Evolutionary conservation across 2,113 vertebrate species (phyloP).

Genomic region (Hippocampus barbouri): DNA sequence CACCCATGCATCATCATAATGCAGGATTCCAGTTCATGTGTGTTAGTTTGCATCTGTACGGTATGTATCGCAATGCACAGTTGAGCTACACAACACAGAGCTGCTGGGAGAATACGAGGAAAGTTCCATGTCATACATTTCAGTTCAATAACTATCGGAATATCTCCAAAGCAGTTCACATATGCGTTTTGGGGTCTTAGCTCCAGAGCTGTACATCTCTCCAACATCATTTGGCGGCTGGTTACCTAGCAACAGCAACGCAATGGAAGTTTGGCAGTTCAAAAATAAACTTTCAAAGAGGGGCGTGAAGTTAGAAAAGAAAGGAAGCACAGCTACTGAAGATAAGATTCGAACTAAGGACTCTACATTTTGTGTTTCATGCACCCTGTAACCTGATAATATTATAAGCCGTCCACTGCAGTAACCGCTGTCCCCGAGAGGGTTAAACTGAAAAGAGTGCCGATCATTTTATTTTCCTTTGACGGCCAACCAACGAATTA

Average conservation of each 20-base stretch:
- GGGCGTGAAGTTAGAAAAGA: constrained; percentile 46
- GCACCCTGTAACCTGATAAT: too few species aligned
- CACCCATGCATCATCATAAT: constrained; percentile 13
- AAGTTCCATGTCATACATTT: not conserved
- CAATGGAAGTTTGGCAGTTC: constrained; percentile 65
- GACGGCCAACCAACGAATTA: not conserved
- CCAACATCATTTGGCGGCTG: constrained; percentile 57
- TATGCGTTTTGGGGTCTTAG: constrained; percentile 11
- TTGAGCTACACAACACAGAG: constrained; percentile 1
- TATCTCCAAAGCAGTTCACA: not conserved
- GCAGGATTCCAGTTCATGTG: not conserved
- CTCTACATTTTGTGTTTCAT: too few species aligned
- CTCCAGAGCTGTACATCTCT: constrained; percentile 38
- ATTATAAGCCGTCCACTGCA: too few species aligned
- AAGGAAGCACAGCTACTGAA: constrained; percentile 12
- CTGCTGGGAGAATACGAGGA: not conserved
- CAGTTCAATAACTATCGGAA: too few species aligned
- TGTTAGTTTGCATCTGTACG: not conserved
- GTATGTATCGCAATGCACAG: not conserved
- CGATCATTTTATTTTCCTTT: not conserved
- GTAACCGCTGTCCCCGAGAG: not conserved
- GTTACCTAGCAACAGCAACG: constrained; percentile 71
- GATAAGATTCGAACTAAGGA: not conserved
- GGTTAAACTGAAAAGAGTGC: not conserved
- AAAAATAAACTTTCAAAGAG: constrained; percentile 71